phyloP scores from a whole-genome alignment of 2,888 invertebrate species.

The Ophion ventricosus region DNA sequence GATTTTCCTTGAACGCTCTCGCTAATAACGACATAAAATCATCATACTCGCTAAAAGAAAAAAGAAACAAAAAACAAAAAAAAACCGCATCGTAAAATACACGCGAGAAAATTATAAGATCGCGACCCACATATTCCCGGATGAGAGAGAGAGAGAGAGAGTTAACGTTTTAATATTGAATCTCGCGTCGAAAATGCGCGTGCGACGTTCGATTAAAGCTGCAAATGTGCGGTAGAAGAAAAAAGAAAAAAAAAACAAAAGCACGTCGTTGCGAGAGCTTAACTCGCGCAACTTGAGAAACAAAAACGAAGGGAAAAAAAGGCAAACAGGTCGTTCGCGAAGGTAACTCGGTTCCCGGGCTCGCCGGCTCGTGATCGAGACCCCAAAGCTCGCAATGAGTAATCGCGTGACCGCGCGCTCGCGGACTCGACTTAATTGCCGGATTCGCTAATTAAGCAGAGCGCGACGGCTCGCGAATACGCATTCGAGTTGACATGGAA shows the following conservation, averaged over 20 bases:
- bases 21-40: constrained; percentile 56
- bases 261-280: neutral
- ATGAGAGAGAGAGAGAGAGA: constrained; percentile 43
- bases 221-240: constrained; percentile 44
- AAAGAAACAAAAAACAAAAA: neutral
- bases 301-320: constrained; percentile 20
- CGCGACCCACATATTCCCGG: constrained; percentile 47
- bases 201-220: constrained; percentile 48
- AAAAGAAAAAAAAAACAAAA: constrained; percentile 28
- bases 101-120: constrained; percentile 35
- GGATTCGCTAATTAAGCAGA: constrained; percentile 61
- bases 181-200: constrained; percentile 6
- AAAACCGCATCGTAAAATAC: constrained; percentile 4
- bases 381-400: constrained; percentile 57
- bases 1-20: constrained; percentile 1
- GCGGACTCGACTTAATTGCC: constrained; percentile 63
- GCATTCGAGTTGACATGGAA: constrained; percentile 28
- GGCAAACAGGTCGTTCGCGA: constrained; percentile 46
- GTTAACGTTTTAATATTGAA: constrained; percentile 44
- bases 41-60: neutral
- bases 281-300: constrained; percentile 33
- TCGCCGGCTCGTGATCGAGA: constrained; percentile 55
- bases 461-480: constrained; percentile 48
- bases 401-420: constrained; percentile 53
- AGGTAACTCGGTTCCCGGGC: constrained; percentile 58